A percentile compares a stretch with the other conserved stretches of the same genome.
Conservation (phyloP, 1,140 invertebrate genomes). For the Tyrophagus putrescentiae region DNA sequence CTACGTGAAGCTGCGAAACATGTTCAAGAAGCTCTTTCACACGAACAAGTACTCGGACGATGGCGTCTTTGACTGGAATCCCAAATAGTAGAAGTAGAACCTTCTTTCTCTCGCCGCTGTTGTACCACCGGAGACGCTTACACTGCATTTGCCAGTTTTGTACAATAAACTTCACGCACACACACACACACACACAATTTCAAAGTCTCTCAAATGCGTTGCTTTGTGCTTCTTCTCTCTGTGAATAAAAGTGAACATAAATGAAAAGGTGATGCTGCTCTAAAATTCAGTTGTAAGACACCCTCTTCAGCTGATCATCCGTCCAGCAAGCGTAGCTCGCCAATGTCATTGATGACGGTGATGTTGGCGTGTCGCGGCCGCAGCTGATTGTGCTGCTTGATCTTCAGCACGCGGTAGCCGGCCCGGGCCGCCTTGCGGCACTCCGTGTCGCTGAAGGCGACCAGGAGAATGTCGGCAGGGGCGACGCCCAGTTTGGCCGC, state of each 20-base stretch:
- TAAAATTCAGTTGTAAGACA: no score
- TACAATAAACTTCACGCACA: no score
- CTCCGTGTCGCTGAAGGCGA: slow-evolving; percentile 5
- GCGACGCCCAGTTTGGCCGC: neutral
- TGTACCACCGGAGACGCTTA: no score
- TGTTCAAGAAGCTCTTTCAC: slow-evolving; percentile 38
- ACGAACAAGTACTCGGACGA: slow-evolving; percentile 36
- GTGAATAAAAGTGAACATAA: no score
- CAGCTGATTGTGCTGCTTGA: neutral
- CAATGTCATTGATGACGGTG: neutral
- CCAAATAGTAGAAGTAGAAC: no score
- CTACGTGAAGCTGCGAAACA: slow-evolving; percentile 40
- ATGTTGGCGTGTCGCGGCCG: neutral
- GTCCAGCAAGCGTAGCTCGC: neutral
- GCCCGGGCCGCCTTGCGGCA: neutral
- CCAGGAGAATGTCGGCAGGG: neutral
- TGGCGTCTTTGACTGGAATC: slow-evolving; percentile 41
- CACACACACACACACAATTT: no score
- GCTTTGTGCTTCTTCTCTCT: no score
- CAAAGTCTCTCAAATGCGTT: no score
- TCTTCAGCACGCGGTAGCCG: neutral
- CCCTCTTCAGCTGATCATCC: no score
- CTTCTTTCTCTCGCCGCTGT: no score
- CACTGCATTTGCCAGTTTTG: no score
- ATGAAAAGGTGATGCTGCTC: no score